Base-by-base conservation (phyloP, 2,113 vertebrate species). In the Podarcis muralis region DNA sequence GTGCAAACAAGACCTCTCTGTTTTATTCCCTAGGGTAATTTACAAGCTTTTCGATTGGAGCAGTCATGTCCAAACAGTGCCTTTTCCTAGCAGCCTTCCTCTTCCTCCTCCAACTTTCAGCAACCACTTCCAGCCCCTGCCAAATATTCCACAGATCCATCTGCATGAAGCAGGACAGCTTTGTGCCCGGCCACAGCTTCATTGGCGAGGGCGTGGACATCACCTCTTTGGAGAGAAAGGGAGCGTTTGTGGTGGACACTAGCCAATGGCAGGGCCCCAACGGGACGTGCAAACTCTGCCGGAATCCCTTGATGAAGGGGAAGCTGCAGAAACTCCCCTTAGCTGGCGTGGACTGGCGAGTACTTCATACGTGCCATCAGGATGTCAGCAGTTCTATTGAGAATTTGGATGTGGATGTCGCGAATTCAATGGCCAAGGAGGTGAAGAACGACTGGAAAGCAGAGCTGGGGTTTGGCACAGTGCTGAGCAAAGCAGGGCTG, bases 201-300 rank as follows among this genome's bases (percentile, higher is more conserved):
- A 65, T 75, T 16, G 87, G 87, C 3, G 87, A 88, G 9, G 87
- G 87, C 13, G 59, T 88, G 6, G 87, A 83, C n/a, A 83, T 88
- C 18, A 88, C 87, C 57, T 76, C 80, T 6, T 20, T 88, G 80
- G 69, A 62, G 11, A 59, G 59, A 27, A 88, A 88, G 30, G 80
- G 80, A 27, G 87, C 87, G 23, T 88, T 48, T 3, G 59, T 88
- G 30, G 35, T 76, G 80, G 87, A 88, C 57, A 83, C 22, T 27
- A 83, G 80, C 80, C 57, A 6, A 15, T 88, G 87, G 87, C 80
- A 53, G 57, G 37, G 37, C 2, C 69, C 69, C 8, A 88, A 88
- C 0, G 87, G 80, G 53, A 88, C 87, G 2, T 88, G 87, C 22
- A 76, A 40, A 7, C 57, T 88, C 12, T 88, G 87, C 72, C 27